Evolutionary conservation across 2,113 vertebrate species (phyloP), one percentile per base, ranked within the genome.

Genomic region (Campylomormyrus numenius): DNA sequence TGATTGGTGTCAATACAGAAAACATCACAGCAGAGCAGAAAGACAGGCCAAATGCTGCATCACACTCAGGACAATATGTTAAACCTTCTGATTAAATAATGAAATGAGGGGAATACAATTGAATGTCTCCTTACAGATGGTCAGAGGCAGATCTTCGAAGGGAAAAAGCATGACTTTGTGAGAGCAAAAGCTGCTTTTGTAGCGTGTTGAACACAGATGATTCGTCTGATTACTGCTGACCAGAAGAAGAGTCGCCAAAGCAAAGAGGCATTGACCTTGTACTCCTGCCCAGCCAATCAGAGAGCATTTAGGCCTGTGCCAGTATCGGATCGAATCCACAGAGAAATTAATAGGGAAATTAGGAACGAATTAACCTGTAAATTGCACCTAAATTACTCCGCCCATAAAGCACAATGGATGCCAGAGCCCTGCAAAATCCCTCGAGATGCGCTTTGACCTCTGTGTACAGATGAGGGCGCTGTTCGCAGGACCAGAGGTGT

Each of bases 321-420:
- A 17, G 24, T 56, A 84, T 10, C 42, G 39, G 74, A 89, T 39
- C 3, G 9, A 31, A 27, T 80, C 48, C 13, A 35, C 42, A 31
- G 88, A 80, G 77, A 83, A 87, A 87, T 88, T 62, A 58, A 66
- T 66, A 53, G 39, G 56, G 21, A 88, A 62, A 77, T 52, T 80
- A 49, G 49, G 50, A 80, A n/a, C 0, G 17, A 48, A 74, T 88
- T 88, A 48, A 42, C 56, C 62, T 48, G 62, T 88, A 66, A 88
- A 88, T 88, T 88, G 87, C 53, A 87, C 21, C 87, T 45, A 88
- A 56, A 56, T 58, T 58, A 27, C 35, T 50, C 21, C 15, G 2
- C 24, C n/a, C 11, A 13, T 42, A 48, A 88, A 88, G 24, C 21
- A 15, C 39, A 66, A 42, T 8, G 24, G 31, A 77, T 17, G 6